phyloP scores from a whole-genome alignment of 2,113 vertebrate species.

The Coracopsis vasa region DNA sequence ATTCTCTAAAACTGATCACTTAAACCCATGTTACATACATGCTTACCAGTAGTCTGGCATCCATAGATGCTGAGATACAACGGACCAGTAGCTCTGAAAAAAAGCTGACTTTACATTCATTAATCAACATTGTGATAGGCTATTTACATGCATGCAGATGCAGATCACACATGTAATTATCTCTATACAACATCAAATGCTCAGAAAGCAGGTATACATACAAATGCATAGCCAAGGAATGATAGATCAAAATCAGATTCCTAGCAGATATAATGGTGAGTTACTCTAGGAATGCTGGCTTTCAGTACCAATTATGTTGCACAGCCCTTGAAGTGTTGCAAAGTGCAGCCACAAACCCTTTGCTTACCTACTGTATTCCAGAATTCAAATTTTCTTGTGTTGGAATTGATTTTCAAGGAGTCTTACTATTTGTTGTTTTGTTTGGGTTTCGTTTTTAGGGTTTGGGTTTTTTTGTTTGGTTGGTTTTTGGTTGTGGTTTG shows the following conservation, averaged over 20 bases:
- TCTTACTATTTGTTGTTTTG: neutral
- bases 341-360: neutral
- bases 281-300: neutral
- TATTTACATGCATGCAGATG: neutral
- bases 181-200: neutral
- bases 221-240: neutral
- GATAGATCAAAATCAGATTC: neutral
- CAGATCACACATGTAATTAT: neutral
- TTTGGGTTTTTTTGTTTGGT: neutral
- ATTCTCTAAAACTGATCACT: neutral
- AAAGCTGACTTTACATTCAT: neutral
- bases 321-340: neutral
- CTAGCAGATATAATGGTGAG: neutral
- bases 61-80: neutral
- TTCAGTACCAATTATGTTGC: neutral
- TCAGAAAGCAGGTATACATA: neutral
- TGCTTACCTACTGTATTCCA: neutral
- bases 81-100: neutral
- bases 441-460: neutral
- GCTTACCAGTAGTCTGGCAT: neutral
- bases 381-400: neutral
- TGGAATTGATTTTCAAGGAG: neutral
- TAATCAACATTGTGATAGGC: neutral
- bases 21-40: neutral
- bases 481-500: neutral